These are phyloP conservation scores for Paracanthobrama guichenoti DNA, from an alignment of 2,113 vertebrate species.

Conservation along the genomic window DNA sequence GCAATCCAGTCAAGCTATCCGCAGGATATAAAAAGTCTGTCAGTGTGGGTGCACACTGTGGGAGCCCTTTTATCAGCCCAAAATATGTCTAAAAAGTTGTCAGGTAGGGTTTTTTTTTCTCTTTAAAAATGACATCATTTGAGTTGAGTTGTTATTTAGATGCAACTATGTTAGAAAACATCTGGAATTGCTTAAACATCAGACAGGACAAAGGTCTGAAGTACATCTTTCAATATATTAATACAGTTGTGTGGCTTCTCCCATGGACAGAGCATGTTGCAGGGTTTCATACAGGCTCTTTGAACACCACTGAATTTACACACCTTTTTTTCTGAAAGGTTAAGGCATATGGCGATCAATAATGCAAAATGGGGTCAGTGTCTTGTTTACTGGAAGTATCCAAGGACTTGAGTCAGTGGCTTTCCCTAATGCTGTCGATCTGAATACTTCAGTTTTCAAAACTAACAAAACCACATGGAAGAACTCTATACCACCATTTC, in stretches of 20 bases:
- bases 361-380: background rate
- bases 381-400: background rate
- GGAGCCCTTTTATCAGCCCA: background rate
- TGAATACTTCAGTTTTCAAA: background rate
- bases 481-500: background rate
- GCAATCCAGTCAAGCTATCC: background rate
- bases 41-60: conserved; percentile 29
- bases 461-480: background rate
- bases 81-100: conserved; percentile 35
- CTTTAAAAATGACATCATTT: background rate
- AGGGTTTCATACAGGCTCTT: background rate
- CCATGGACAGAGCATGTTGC: background rate
- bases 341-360: background rate
- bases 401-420: background rate
- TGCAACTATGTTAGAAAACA: background rate
- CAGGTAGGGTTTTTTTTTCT: conserved; percentile 4
- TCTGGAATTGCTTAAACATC: background rate
- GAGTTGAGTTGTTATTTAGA: background rate
- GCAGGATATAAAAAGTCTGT: conserved; percentile 8
- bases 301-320: background rate
- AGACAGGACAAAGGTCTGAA: background rate
- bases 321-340: background rate
- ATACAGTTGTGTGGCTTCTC: background rate
- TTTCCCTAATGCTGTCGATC: background rate
- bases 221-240: background rate